phyloP scores from a whole-genome alignment of 2,797 vertebrate genomes.

The Phyllotis vaccarum region DNA sequence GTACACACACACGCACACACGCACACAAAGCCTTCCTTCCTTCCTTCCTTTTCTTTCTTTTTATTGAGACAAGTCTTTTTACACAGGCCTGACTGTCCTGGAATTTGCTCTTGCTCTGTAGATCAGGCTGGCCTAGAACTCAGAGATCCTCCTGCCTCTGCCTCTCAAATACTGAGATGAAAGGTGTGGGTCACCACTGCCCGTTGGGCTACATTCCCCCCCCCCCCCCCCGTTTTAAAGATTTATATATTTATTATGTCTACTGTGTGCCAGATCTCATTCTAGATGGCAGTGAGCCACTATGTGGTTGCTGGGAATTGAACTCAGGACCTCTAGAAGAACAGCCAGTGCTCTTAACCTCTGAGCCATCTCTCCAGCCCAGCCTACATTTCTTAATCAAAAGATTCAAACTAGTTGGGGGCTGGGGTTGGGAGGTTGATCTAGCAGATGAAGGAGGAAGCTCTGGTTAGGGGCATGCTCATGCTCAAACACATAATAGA shows the following conservation, averaged over 20 bases:
- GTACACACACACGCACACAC: neutral
- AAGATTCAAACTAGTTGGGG: constrained; percentile 48
- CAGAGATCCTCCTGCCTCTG: neutral
- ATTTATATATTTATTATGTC: too few species aligned
- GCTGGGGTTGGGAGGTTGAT: neutral
- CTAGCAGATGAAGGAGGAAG: constrained; percentile 5
- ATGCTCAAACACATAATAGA: neutral
- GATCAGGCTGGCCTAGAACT: neutral
- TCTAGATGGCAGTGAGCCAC: too few species aligned
- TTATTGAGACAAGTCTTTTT: neutral
- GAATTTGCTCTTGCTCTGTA: neutral
- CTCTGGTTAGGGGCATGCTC: neutral
- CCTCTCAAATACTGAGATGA: neutral
- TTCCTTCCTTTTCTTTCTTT: neutral
- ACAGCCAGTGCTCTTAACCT: too few species aligned
- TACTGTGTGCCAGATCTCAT: too few species aligned
- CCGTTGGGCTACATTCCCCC: neutral
- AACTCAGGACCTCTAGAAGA: too few species aligned
- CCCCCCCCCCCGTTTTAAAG: too few species aligned
- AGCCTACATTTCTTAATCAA: constrained; percentile 4
- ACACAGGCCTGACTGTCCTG: neutral
- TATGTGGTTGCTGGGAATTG: too few species aligned
- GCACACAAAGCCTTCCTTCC: neutral
- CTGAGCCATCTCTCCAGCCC: too few species aligned
- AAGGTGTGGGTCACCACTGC: neutral